phyloP scores from a whole-genome alignment of 2,888 invertebrate genomes.

The Protodeltote pygarga region DNA sequence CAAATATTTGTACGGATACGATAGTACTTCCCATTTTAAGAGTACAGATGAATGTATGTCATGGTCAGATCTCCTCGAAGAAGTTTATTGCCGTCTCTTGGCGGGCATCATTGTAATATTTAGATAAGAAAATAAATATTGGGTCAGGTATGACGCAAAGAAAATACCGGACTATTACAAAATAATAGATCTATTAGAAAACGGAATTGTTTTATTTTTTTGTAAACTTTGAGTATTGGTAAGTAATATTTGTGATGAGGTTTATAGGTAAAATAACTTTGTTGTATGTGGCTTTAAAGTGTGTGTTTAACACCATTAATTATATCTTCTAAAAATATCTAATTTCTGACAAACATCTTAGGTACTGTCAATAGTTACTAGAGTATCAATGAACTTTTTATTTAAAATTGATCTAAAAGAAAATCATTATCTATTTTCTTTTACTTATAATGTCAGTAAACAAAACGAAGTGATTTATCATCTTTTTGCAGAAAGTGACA shows the following conservation, averaged over 20 bases:
- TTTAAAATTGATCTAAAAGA: too few relatives aligned
- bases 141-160: slow-evolving; percentile 50
- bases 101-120: slow-evolving; percentile 62
- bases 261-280: slow-evolving; percentile 32
- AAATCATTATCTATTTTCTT: too few relatives aligned
- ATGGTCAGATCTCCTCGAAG: slow-evolving; percentile 64
- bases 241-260: slow-evolving; percentile 19
- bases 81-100: slow-evolving; percentile 71
- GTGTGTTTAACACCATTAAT: too few relatives aligned
- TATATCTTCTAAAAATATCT: too few relatives aligned
- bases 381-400: background rate
- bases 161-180: slow-evolving; percentile 33
- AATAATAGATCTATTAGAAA: slow-evolving; percentile 21
- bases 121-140: slow-evolving; percentile 62
- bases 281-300: slow-evolving; percentile 22
- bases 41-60: slow-evolving; percentile 69
- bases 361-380: too few relatives aligned
- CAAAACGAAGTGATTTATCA: background rate
- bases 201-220: slow-evolving; percentile 29
- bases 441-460: too few relatives aligned
- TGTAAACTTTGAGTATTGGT: slow-evolving; percentile 14
- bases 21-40: slow-evolving; percentile 52
- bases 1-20: slow-evolving; percentile 61
- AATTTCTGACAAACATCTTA: too few relatives aligned
- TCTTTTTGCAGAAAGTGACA: slow-evolving; percentile 91